A percentile compares a stretch with the other conserved stretches of the same genome.
Conservation (phyloP, 2,113 vertebrate species). For the Sinocyclocheilus rhinocerous region DNA sequence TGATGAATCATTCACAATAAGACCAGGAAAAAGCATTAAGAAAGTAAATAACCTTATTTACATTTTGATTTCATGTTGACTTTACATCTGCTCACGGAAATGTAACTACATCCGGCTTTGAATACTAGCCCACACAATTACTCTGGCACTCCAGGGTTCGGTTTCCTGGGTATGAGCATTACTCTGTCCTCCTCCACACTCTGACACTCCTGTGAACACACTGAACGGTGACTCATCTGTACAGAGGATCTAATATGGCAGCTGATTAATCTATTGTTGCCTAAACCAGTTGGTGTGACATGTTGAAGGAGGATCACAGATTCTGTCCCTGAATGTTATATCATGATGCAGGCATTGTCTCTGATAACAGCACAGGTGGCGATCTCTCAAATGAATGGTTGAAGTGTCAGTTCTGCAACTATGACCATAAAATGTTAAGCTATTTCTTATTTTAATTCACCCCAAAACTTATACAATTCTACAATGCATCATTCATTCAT, state of each 20-base stretch:
- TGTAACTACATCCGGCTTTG: neutral
- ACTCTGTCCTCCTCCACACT: neutral
- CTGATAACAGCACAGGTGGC: neutral
- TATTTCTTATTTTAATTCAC: too few species aligned
- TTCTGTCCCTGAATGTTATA: neutral
- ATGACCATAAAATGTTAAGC: too few species aligned
- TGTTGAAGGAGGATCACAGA: neutral
- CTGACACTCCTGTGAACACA: neutral
- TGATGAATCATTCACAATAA: too few species aligned
- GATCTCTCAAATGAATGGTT: neutral
- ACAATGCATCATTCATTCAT: too few species aligned
- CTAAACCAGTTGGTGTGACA: neutral
- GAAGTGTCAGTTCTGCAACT: neutral
- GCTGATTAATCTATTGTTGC: conserved; percentile 1
- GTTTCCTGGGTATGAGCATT: neutral
- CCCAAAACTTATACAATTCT: too few species aligned
- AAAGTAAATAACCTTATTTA: too few species aligned
- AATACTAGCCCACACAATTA: conserved; percentile 5
- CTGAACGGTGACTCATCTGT: neutral
- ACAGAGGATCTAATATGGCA: neutral
- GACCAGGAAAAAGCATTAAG: too few species aligned
- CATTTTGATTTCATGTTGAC: too few species aligned
- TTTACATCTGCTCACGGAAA: neutral
- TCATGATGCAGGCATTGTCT: neutral
- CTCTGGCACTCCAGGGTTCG: neutral